Conservation (phyloP, 2,888 invertebrate genomes). For the Nineta flava region DNA sequence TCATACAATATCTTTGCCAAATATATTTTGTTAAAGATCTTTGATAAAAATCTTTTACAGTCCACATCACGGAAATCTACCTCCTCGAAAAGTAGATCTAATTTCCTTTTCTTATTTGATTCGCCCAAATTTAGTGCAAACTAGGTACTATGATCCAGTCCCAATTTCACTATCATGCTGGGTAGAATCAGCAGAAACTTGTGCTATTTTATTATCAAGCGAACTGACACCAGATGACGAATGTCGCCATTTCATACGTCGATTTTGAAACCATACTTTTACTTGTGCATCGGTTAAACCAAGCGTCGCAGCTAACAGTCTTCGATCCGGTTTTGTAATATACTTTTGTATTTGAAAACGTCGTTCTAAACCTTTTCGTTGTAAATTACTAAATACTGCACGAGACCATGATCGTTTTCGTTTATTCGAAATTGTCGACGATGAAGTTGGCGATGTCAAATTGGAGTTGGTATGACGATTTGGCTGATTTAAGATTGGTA, state of each 20-base stretch:
- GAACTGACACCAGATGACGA: slow-evolving; percentile 16
- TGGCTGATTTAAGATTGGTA: background rate
- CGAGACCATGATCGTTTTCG: slow-evolving; percentile 88
- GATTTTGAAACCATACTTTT: slow-evolving; percentile 87
- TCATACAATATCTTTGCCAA: too few species aligned
- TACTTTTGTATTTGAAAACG: slow-evolving; percentile 90
- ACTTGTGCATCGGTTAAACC: slow-evolving; percentile 92
- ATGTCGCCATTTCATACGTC: slow-evolving; percentile 30
- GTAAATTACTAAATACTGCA: slow-evolving; percentile 87
- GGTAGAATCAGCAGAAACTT: slow-evolving; percentile 3
- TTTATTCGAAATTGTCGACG: slow-evolving; percentile 29
- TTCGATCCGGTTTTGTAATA: slow-evolving; percentile 85
- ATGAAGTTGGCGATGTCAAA: background rate
- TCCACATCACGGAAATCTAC: too few species aligned
- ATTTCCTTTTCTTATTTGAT: too few species aligned
- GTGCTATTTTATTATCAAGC: slow-evolving; percentile 16
- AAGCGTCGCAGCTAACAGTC: slow-evolving; percentile 79
- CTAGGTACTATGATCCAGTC: too few species aligned
- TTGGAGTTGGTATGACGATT: background rate
- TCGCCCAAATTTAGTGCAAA: too few species aligned
- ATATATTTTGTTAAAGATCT: too few species aligned
- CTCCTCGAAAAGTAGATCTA: too few species aligned
- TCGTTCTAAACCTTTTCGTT: slow-evolving; percentile 84
- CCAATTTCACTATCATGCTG: background rate
- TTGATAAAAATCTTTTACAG: too few species aligned